Conservation (phyloP, 2,113 vertebrate genomes). For the Rhagologus leucostigma region DNA sequence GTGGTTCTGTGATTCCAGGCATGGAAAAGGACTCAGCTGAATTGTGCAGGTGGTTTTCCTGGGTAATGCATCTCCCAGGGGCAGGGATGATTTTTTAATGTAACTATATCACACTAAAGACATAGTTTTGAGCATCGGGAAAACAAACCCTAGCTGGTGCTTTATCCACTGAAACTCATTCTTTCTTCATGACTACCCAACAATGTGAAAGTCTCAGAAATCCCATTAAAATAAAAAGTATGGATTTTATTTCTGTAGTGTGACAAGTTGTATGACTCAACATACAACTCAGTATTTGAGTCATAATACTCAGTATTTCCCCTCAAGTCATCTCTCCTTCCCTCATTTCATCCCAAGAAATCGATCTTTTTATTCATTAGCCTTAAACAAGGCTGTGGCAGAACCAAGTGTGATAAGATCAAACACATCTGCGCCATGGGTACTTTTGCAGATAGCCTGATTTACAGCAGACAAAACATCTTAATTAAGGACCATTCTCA, state of each 20-base stretch:
- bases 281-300: neutral
- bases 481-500: constrained; percentile 23
- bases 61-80: neutral
- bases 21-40: neutral
- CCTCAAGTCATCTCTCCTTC: neutral
- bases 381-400: neutral
- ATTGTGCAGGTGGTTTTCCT: neutral
- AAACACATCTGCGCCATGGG: neutral
- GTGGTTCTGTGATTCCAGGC: neutral
- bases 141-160: neutral
- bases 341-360: neutral
- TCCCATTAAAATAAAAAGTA: neutral
- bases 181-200: neutral
- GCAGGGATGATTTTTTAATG: neutral
- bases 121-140: neutral
- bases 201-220: neutral
- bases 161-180: neutral
- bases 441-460: neutral
- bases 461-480: constrained; percentile 29
- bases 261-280: neutral
- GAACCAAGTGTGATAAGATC: neutral
- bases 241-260: neutral
- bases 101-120: neutral
- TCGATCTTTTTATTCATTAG: neutral
- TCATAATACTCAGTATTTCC: constrained; percentile 19